Percentiles rank a stretch among this genome's conserved stretches.
phyloP scores from a whole-genome alignment of 2,797 vertebrate species.

The Manis javanica region DNA sequence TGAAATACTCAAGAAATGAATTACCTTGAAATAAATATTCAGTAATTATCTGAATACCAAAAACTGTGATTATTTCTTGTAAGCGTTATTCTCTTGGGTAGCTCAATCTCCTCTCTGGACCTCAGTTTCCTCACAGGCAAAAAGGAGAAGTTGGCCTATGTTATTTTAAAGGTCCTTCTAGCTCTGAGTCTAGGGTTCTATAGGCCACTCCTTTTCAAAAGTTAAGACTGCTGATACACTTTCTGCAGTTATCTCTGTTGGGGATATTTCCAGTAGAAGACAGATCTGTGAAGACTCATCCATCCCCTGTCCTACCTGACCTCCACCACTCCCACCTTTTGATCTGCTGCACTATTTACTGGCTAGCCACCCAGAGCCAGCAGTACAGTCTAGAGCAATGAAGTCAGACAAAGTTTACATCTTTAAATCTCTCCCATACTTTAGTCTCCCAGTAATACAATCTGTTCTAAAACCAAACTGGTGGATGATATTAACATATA shows the following conservation, averaged over 20 bases:
- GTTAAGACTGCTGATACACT: neutral
- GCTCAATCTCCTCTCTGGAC: neutral
- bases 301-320: neutral
- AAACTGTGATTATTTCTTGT: neutral
- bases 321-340: neutral
- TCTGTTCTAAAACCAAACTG: neutral
- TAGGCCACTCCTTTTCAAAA: neutral
- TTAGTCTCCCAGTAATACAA: constrained; percentile 9
- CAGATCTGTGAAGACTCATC: neutral
- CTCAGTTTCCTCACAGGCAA: neutral
- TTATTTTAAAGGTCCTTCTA: neutral
- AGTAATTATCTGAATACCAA: neutral
- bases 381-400: neutral
- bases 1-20: constrained; percentile 1
- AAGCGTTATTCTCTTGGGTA: neutral
- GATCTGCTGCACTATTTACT: neutral
- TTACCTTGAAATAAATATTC: neutral
- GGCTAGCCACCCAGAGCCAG: neutral
- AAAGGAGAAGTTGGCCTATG: neutral
- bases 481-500: neutral
- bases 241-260: neutral
- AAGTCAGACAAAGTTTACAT: neutral
- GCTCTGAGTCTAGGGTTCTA: neutral
- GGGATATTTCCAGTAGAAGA: neutral
- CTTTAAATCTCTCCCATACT: neutral